Evolutionary conservation across 1,140 invertebrate genomes (phyloP), one percentile per base, ranked within the genome.

Genomic region (Schlechtendalia chinensis): DNA sequence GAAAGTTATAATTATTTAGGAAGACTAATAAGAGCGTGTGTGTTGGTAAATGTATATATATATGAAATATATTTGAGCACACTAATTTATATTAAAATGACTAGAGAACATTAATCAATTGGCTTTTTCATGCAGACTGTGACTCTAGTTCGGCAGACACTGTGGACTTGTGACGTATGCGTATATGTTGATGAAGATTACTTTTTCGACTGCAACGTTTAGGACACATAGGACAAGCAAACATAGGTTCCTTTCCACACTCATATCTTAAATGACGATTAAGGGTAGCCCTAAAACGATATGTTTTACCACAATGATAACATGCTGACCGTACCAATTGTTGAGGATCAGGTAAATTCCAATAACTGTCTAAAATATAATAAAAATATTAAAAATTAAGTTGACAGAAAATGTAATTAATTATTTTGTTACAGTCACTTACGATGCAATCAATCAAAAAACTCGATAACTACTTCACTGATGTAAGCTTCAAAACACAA

Each of bases 201-300:
- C 65, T 71, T 56, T 81, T 81, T 27, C 80, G 63, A 12, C 69
- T 81, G 29, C 80, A 81, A 22, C 65, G 58, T 79, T 72, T 50
- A 45, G 82, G 75, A 61, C 83, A 84, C 50, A 81, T 81, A 16
- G 84, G 84, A 71, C 84, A 84, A 53, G 74, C 81, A 69, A 84
- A 84, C 61, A 58, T 80, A 39, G 85, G 84, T 50, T 84, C 84
- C 54, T 84, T 84, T 39, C 86, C 86, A 72, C 86, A 87, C 80
- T 87, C 86, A 72, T 84, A 86, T 39, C 85, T 83, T 80, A 86
- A 81, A 82, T 87, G 87, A n/a, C 86, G 83, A 53, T 84, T 84
- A n/a, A 86, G 83, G 16, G 85, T 81, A 47, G 65, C 80, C 4
- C 54, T 81, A 45, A 71, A 71, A 54, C 63, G 45, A 59, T 81